Base-by-base conservation (phyloP, 2,888 invertebrate species). In the Plagiodera versicolora region DNA sequence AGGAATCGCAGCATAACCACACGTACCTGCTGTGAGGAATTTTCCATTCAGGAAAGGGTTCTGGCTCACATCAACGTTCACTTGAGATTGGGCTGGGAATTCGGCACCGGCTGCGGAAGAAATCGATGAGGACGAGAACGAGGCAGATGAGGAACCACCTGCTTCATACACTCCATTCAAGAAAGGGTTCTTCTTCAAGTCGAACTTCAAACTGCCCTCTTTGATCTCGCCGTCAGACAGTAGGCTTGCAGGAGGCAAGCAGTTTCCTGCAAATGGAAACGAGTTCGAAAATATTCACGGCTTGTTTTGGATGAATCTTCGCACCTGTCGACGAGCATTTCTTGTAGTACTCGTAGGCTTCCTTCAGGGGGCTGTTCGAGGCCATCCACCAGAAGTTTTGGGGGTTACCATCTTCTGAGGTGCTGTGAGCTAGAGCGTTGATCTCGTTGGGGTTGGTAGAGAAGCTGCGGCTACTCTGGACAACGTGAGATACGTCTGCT, bases 351-450 rank as follows among this genome's bases (percentile, higher is more conserved):
- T 79, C 80, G 58, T 78, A 76, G 0, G 81, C 77, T 52, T 79
- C 80, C 69, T 84, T 85, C 74, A 87, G 83, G 0, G 87, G 86
- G 0, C 85, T 85, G 66, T 86, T 79, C 20, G 83, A 78, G 61
- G 81, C 81, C 81, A 85, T 83, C 87, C 87, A 87, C 87, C 87
- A 87, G 75, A 82, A 86, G 63, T 81, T 79, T 74, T 83, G 83
- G 28, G 83, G 83, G 55, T 67, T 64, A 10, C 66, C 65, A n/a
- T 67, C 48, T 11, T 64, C 56, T 57, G 67, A 64, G 18, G 67
- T 68, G 50, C 61, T 64, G 51, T 56, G 51, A 19, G 61, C 67
- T 20, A 72, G 67, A 39, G 62, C 53, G 62, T 75, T 74, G 52
- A 74, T 60, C 49, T 70, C 72, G 8, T 67, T 66, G 19, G 73